phyloP scores from a whole-genome alignment of 2,888 invertebrate species.

The Caenorhabditis sp. region DNA sequence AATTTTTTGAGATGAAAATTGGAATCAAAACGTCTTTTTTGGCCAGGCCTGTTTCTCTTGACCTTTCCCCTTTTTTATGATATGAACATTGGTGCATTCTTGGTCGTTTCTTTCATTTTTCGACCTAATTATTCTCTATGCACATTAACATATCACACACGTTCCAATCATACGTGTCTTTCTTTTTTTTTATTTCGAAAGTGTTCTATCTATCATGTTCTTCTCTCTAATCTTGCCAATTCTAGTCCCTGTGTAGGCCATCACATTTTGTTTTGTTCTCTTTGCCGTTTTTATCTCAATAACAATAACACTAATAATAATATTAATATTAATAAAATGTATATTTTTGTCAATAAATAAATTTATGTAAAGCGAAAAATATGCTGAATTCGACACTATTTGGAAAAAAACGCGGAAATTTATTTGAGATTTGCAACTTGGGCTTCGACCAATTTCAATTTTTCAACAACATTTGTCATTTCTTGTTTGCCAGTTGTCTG shows the following conservation, averaged over 20 bases:
- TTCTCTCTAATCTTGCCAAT: background rate
- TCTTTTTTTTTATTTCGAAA: background rate
- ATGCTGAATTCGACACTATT: no score
- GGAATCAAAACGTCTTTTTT: no score
- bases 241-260: background rate
- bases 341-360: background rate
- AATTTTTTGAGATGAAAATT: no score
- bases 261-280: background rate
- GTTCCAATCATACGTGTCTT: constrained; percentile 1
- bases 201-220: no score
- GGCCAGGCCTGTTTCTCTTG: no score
- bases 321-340: no score
- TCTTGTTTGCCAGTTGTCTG: constrained; percentile 34
- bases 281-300: background rate
- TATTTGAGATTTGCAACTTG: constrained; percentile 23
- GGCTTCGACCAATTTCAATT: constrained; percentile 28
- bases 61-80: background rate
- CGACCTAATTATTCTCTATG: background rate
- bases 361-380: background rate
- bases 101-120: background rate
- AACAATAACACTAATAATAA: background rate
- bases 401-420: background rate
- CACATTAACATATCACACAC: background rate
- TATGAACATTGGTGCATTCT: background rate
- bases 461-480: constrained; percentile 29